A percentile compares a stretch with the other conserved stretches of the same genome.
These are phyloP conservation scores for Protosalanx chinensis DNA, from an alignment of 2,797 vertebrate genomes.

Conservation along the genomic window DNA sequence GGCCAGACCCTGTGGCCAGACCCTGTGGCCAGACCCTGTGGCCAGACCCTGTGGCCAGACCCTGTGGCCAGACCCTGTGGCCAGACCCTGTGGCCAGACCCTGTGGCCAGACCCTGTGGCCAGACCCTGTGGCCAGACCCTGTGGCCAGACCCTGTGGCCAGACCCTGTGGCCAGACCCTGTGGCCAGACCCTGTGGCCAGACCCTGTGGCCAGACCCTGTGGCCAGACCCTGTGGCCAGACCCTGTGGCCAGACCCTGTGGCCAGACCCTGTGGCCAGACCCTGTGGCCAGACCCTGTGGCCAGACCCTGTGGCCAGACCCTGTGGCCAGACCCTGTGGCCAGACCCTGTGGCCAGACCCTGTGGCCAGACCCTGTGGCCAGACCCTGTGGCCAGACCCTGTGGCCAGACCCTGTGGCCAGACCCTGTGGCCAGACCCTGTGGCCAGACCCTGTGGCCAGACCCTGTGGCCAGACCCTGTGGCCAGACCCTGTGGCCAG, in stretches of 20 bases:
- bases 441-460: background rate
- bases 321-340: too few species aligned
- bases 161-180: background rate
- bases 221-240: background rate
- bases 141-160: too few species aligned
- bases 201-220: background rate
- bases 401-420: too few species aligned
- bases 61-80: too few species aligned
- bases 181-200: background rate
- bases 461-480: background rate
- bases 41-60: background rate
- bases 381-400: background rate
- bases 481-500: background rate
- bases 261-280: background rate
- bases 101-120: background rate
- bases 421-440: background rate
- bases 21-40: background rate
- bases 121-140: background rate
- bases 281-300: background rate
- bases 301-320: background rate
- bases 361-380: background rate
- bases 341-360: background rate
- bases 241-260: too few species aligned
- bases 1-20: background rate
- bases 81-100: background rate